Base-by-base conservation (phyloP, 2,888 invertebrate species). In the Ametastegia equiseti region DNA sequence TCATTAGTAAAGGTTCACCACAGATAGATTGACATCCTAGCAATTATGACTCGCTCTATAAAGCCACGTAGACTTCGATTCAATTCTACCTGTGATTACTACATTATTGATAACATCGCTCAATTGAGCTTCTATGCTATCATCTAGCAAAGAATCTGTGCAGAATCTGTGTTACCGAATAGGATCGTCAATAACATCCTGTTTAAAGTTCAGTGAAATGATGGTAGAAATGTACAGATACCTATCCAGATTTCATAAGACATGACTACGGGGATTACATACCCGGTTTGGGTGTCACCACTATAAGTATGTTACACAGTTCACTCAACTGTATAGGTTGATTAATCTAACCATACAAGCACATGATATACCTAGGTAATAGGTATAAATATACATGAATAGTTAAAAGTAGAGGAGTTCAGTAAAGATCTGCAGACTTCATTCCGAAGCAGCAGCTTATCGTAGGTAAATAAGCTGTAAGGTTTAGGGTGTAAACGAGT, bases 391-490 rank as follows among this genome's bases (percentile, higher is more conserved):
- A 60, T 11, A 54, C 11, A 54, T 54, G 23, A 9, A 60, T 5
- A 67, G 36, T 67, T 19, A 39, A 23, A 30, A 42, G 15, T 45
- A 71, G 13, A 71, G 9, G 9, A 15, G 30, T 19, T 39, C 11
- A 19, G 39, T 5, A 39, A 36, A 57, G 19, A 75, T 75, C 57
- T 75, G 75, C 36, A 75, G 15, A 75, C 57, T 33, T 54, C 50
- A 75, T 75, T 75, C 54, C 75, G 75, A 54, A 54, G 54, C 75
- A 33, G 39, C 42, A 78, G 63, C 60, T 77, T 60, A 60, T 47
- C 60, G 39, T 63, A 9, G 30, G 60, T 23, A 23, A 78, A 45
- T 60, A 63, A 60, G 78, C 63, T 57, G 60, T 78, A 54, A 54
- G 54, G 5, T 47, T 36, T 71, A 71, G 45, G 50, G 78, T 60